These are phyloP conservation scores for Callipepla californica DNA, from an alignment of 2,113 vertebrate species.

Conservation along the genomic window DNA sequence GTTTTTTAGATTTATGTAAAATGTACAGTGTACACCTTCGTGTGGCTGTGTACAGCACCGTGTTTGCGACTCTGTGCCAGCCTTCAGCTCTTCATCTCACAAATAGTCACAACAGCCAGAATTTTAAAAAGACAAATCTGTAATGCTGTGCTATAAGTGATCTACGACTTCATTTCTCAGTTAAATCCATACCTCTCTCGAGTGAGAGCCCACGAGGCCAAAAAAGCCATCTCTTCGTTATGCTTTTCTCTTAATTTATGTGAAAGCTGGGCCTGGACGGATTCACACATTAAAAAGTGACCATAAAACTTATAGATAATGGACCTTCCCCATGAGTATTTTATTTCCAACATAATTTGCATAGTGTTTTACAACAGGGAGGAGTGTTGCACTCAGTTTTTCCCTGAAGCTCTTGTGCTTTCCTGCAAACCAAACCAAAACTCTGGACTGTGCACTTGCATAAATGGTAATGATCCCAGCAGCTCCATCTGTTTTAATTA, in stretches of 20 bases:
- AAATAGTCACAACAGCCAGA: slow-evolving; percentile 30
- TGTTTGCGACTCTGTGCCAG: slow-evolving; percentile 58
- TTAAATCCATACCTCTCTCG: not conserved
- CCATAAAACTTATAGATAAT: not conserved
- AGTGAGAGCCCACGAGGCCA: slow-evolving; percentile 34
- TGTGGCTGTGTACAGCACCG: not conserved
- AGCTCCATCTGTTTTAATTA: not conserved
- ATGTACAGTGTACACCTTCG: slow-evolving; percentile 20
- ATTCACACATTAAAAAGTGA: not conserved
- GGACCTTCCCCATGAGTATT: not conserved
- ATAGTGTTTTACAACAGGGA: not conserved
- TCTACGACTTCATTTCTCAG: not conserved
- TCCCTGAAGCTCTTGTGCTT: not conserved
- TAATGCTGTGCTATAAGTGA: slow-evolving; percentile 28
- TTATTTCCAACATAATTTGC: slow-evolving; percentile 1
- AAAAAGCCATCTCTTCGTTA: not conserved
- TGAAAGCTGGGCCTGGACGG: slow-evolving; percentile 15
- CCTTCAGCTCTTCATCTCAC: slow-evolving; percentile 66
- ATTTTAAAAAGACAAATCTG: not conserved
- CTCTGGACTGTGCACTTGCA: not conserved
- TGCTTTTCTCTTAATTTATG: slow-evolving; percentile 15
- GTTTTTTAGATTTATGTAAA: slow-evolving; percentile 42
- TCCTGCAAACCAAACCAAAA: not conserved
- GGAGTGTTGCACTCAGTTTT: not conserved
- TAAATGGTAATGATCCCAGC: not conserved